Conservation (phyloP, 2,888 invertebrate genomes). For the Xylocampa areola region DNA sequence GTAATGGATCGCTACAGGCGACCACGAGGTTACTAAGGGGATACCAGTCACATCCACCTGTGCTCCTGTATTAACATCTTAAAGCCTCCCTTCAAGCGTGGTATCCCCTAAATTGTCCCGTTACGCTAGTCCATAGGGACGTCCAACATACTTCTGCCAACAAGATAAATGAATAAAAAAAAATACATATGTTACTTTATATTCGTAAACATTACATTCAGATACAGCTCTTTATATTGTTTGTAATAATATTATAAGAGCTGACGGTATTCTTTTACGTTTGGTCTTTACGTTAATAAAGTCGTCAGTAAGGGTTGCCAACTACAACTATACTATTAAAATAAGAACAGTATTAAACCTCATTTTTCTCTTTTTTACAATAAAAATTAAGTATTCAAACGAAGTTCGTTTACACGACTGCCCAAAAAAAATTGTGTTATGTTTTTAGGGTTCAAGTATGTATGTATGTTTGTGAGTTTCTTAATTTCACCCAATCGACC, state of each 20-base stretch:
- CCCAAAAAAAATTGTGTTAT: too few relatives aligned
- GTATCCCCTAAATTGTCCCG: constrained; percentile 46
- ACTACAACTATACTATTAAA: too few relatives aligned
- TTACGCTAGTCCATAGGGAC: constrained; percentile 40
- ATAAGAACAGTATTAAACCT: too few relatives aligned
- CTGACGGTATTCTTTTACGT: constrained; percentile 11
- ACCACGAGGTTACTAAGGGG: constrained; percentile 13
- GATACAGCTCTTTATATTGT: constrained; percentile 27
- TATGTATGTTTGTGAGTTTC: too few relatives aligned
- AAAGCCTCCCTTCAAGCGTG: constrained; percentile 18
- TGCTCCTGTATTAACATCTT: constrained; percentile 45
- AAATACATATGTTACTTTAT: constrained; percentile 47
- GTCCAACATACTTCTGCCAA: constrained; percentile 43
- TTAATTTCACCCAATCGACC: too few relatives aligned
- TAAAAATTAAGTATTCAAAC: too few relatives aligned
- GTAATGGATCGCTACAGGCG: constrained; percentile 11
- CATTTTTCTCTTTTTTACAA: too few relatives aligned
- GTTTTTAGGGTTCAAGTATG: too few relatives aligned
- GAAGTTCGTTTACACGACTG: too few relatives aligned
- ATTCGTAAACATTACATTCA: constrained; percentile 35
- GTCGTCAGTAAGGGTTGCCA: too few relatives aligned
- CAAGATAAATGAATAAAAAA: constrained; percentile 53
- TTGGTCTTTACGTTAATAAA: constrained; percentile 6
- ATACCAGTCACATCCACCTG: constrained; percentile 41
- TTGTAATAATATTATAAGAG: constrained; percentile 21